A percentile compares a stretch with the other conserved stretches of the same genome.
Conservation (phyloP, 2,888 invertebrate species). For the Cylloceria caligata region DNA sequence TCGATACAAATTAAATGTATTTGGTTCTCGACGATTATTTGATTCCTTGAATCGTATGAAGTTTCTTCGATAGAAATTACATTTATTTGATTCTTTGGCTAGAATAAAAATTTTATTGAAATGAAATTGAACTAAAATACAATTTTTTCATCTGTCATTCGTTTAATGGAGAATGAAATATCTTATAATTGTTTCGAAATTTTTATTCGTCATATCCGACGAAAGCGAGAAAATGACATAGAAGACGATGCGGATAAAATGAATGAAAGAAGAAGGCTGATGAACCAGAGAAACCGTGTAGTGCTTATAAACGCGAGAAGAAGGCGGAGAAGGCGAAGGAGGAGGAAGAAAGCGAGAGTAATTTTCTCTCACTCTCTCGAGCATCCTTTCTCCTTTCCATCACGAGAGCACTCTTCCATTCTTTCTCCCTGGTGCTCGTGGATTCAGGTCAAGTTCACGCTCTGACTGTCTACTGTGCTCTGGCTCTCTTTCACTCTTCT, state of each 20-base stretch:
- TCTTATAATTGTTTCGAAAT: too few relatives aligned
- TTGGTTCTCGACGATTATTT: too few relatives aligned
- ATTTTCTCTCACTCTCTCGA: constrained; percentile 46
- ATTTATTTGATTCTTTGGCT: too few relatives aligned
- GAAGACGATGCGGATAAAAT: neutral
- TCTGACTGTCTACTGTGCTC: constrained; percentile 64
- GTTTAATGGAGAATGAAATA: too few relatives aligned
- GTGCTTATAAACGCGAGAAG: neutral
- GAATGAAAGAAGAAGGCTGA: constrained; percentile 31
- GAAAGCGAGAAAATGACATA: neutral
- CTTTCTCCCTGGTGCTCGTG: constrained; percentile 71
- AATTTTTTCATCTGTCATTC: too few relatives aligned
- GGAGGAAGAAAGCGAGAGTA: constrained; percentile 25
- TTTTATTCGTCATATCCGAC: neutral
- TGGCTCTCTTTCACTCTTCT: constrained; percentile 64
- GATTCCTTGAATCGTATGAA: too few relatives aligned
- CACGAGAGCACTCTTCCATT: constrained; percentile 75
- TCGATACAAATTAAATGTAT: too few relatives aligned
- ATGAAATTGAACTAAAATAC: too few relatives aligned
- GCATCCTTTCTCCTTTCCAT: constrained; percentile 75
- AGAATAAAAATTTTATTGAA: too few relatives aligned
- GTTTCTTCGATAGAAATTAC: too few relatives aligned
- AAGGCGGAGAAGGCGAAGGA: neutral
- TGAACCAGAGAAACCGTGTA: constrained; percentile 36
- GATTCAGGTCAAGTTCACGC: constrained; percentile 77